Base-by-base conservation (phyloP, 2,113 vertebrate genomes). In the Corythoichthys intestinalis region DNA sequence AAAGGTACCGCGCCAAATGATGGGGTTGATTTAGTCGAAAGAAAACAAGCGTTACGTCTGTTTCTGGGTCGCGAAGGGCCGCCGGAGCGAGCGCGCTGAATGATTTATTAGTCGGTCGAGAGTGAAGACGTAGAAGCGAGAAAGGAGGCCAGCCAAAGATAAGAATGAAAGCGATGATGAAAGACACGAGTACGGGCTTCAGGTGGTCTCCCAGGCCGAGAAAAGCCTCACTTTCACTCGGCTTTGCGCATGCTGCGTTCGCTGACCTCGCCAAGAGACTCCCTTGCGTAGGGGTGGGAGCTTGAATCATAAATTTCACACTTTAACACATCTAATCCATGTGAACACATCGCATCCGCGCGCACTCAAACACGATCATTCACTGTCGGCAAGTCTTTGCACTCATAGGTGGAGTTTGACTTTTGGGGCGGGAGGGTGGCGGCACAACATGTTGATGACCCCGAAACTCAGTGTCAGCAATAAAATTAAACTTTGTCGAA, bases 71-170 rank as follows among this genome's bases (percentile, higher is more conserved):
- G 84, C 46, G 14, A 62, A 10, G 73, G 66, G 78, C 69, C 78
- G 67, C 74, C 68, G 68, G 80, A 73, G 80, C 56, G 69, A 62
- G 65, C 67, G 54, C 72, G 69, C 72, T 87, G 75, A 83, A 86
- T 82, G 85, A 89, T 89, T 85, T 77, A 87, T 86, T 75, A 76
- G 71, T 65, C 59, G 66, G 81, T 66, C 72, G 52, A 68, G 71
- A 79, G 72, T 80, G 76, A 76, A 74, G 66, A 79, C 66, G 57
- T 62, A 77, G 44, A 63, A 37, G 50, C 37, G 61, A 73, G 20
- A 53, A 64, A 54, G 17, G 9, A 60, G 50, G 47, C 7, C 20
- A 54, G 20, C 53, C 20, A 2, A 53, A 68, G 59, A 65, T 67
- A 73, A 52, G 67, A 70, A 64, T 67, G 48, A 72, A 78, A 73